These are phyloP conservation scores for Zootoca vivipara DNA, from an alignment of 2,113 vertebrate genomes.

Conservation along the genomic window DNA sequence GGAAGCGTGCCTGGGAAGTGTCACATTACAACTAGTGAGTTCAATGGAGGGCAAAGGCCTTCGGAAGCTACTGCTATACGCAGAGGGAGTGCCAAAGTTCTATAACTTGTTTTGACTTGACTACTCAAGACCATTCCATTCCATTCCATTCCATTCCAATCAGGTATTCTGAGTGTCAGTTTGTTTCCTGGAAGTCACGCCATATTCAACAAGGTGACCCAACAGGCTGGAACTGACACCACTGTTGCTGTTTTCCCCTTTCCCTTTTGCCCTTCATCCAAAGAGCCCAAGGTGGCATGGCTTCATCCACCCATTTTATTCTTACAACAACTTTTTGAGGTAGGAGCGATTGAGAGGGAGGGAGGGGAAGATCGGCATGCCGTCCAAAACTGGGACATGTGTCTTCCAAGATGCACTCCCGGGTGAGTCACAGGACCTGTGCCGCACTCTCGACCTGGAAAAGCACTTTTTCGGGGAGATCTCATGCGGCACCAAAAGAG, in stretches of 20 bases:
- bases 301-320: background rate
- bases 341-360: background rate
- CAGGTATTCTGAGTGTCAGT: slow-evolving; percentile 10
- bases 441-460: too few species aligned
- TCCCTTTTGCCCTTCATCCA: background rate
- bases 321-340: background rate
- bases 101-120: slow-evolving; percentile 54
- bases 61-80: slow-evolving; percentile 61
- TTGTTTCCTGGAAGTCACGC: background rate
- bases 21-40: slow-evolving; percentile 54
- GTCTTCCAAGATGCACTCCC: too few species aligned
- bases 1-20: slow-evolving; percentile 51
- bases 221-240: background rate
- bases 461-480: too few species aligned
- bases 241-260: background rate
- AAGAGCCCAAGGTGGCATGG: background rate
- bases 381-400: too few species aligned
- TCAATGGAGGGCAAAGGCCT: slow-evolving; percentile 56
- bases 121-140: background rate
- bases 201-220: slow-evolving; percentile 50
- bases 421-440: too few species aligned
- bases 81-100: slow-evolving; percentile 37
- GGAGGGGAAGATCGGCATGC: background rate
- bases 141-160: background rate
- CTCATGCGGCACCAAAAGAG: too few species aligned